Conservation (phyloP, 2,113 vertebrate species). For the Phyllostomus discolor region DNA sequence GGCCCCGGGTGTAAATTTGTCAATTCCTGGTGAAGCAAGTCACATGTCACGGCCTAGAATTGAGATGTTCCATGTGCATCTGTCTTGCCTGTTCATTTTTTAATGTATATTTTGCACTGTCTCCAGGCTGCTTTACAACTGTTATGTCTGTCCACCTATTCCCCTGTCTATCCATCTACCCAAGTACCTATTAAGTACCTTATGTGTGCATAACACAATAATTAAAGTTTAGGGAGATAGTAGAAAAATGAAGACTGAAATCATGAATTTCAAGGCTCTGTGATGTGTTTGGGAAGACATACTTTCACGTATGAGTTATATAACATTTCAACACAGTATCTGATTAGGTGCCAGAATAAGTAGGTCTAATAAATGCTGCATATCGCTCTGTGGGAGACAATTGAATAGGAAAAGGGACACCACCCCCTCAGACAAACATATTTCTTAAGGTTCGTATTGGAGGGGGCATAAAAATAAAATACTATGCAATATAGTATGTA, state of each 20-base stretch:
- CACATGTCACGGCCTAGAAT: not conserved
- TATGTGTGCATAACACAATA: not conserved
- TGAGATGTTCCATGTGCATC: not conserved
- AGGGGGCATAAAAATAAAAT: not conserved
- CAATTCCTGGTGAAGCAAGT: not conserved
- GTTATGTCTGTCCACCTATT: not conserved
- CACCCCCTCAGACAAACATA: not conserved
- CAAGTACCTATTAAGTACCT: not conserved
- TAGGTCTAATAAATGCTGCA: not conserved
- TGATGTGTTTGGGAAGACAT: not conserved
- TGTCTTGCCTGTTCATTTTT: not conserved
- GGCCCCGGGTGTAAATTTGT: not conserved
- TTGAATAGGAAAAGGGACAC: constrained; percentile 1
- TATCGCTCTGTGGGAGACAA: not conserved
- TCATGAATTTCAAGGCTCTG: not conserved
- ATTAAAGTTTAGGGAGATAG: not conserved
- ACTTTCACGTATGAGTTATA: not conserved
- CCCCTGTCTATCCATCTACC: not conserved
- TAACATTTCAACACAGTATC: constrained; percentile 22
- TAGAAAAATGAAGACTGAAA: not conserved
- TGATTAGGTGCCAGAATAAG: not conserved
- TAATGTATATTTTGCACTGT: not conserved
- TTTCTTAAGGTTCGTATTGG: not conserved
- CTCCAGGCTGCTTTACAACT: not conserved
- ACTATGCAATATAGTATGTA: not conserved